Evolutionary conservation across 2,113 vertebrate genomes (phyloP).

Genomic region (Grantiella picta): DNA sequence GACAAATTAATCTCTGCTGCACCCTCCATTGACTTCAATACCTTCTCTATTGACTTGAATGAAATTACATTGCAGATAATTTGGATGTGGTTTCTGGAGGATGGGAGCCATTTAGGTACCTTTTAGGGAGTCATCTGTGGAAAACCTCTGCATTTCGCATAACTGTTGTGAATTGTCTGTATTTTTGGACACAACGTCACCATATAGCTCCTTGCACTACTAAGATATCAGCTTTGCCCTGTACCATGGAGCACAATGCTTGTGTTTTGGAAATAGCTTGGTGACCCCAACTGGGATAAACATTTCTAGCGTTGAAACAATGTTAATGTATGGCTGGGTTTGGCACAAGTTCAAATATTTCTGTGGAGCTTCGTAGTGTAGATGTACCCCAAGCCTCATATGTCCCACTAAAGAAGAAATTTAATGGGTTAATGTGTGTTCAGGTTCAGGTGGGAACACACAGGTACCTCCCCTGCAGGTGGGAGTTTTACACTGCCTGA

Average conservation of each 20-base stretch:
- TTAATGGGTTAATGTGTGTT: not conserved
- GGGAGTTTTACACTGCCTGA: not conserved
- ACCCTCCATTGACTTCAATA: constrained; percentile 1
- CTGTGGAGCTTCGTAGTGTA: not conserved
- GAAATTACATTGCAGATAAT: not conserved
- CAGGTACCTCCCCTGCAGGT: not conserved
- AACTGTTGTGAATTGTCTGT: not conserved
- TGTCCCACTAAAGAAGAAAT: too few species aligned
- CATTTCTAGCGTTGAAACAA: not conserved
- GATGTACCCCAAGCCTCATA: not conserved
- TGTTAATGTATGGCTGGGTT: rapidly evolving
- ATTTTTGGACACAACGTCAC: not conserved
- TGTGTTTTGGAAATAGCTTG: not conserved
- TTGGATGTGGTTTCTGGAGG: not conserved
- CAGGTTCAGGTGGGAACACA: rapidly evolving
- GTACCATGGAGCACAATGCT: rapidly evolving
- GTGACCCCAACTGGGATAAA: not conserved
- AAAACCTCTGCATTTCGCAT: not conserved
- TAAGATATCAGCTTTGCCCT: not conserved
- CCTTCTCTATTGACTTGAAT: not conserved
- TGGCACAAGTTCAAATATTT: not conserved
- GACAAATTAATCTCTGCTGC: constrained; percentile 10
- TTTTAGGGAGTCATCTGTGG: not conserved
- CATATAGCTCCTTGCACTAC: not conserved
- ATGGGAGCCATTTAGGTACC: not conserved